Percentiles rank a stretch among this genome's conserved stretches.
Evolutionary conservation across 2,888 invertebrate genomes (phyloP).

Genomic region (Lapara coniferarum): DNA sequence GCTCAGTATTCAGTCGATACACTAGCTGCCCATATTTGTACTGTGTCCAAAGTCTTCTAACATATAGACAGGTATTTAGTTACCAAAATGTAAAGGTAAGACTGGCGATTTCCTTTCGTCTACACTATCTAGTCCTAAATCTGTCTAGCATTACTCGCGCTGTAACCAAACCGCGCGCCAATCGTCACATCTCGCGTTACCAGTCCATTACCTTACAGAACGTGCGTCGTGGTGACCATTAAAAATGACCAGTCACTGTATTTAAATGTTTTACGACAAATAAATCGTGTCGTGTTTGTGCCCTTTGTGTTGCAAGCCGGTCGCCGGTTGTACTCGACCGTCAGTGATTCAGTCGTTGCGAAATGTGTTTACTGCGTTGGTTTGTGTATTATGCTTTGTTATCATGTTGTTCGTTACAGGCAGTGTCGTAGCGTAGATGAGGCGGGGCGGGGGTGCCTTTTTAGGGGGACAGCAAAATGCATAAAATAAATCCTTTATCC

Average conservation of each 20-base stretch:
- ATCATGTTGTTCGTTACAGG: neutral
- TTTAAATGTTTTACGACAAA: neutral
- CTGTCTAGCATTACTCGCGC: no score
- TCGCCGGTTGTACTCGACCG: neutral
- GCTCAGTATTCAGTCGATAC: no score
- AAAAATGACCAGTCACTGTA: neutral
- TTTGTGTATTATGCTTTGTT: neutral
- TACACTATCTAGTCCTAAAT: no score
- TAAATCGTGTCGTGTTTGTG: slow-evolving; percentile 12
- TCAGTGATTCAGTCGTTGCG: slow-evolving; percentile 39
- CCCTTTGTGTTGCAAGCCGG: slow-evolving; percentile 25
- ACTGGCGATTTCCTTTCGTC: no score
- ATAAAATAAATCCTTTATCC: no score
- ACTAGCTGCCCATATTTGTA: no score
- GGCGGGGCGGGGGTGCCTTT: no score
- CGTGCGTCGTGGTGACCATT: slow-evolving; percentile 4
- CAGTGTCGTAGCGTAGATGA: no score
- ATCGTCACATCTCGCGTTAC: neutral
- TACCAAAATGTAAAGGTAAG: no score
- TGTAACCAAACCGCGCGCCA: neutral
- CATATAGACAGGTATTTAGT: no score
- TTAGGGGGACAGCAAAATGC: no score
- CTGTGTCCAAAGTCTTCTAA: no score
- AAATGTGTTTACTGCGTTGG: slow-evolving; percentile 35
- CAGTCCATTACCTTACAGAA: slow-evolving; percentile 14